A percentile compares a stretch with the other conserved stretches of the same genome.
Conservation (phyloP, 1,140 invertebrate species). For the Drosophila arizonae region DNA sequence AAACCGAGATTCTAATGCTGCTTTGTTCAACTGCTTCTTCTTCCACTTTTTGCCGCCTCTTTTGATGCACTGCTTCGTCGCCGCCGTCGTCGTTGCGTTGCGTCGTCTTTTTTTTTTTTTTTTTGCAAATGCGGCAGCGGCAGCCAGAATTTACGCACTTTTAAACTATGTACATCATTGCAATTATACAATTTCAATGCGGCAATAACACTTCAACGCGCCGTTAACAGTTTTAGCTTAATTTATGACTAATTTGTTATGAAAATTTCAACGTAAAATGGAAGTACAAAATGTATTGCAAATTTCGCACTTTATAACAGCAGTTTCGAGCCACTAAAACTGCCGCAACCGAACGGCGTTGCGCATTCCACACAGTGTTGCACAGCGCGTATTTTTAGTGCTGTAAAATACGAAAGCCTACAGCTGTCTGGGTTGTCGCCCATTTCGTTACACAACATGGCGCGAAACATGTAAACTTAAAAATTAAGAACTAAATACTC, state of each 20-base stretch:
- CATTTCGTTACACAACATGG: not conserved
- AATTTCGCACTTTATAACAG: slow-evolving; percentile 71
- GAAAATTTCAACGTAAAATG: slow-evolving; percentile 73
- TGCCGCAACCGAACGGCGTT: slow-evolving; percentile 47
- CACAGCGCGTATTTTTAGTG: slow-evolving; percentile 13
- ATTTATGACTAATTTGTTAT: slow-evolving; percentile 62
- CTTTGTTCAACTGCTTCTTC: slow-evolving; percentile 63
- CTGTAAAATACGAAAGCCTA: slow-evolving; percentile 20
- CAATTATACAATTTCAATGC: slow-evolving; percentile 28
- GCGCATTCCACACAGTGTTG: slow-evolving; percentile 26
- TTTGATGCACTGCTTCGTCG: slow-evolving; percentile 78
- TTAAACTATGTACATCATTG: slow-evolving; percentile 66
- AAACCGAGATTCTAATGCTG: slow-evolving; percentile 52
- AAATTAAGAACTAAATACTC: slow-evolving; percentile 41
- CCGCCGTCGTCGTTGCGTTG: slow-evolving; percentile 66
- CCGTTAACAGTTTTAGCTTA: slow-evolving; percentile 43
- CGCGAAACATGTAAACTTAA: slow-evolving; percentile 30
- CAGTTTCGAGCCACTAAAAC: slow-evolving; percentile 55
- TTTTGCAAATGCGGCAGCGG: slow-evolving; percentile 70
- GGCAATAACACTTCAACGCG: slow-evolving; percentile 48
- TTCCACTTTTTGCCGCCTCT: slow-evolving; percentile 78
- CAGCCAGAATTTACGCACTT: slow-evolving; percentile 64
- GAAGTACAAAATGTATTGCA: slow-evolving; percentile 76
- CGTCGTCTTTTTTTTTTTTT: slow-evolving; percentile 66
- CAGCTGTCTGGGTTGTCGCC: slow-evolving; percentile 31